These are phyloP conservation scores for Megaptera novaeangliae DNA, from an alignment of 2,113 vertebrate genomes.

Conservation along the genomic window DNA sequence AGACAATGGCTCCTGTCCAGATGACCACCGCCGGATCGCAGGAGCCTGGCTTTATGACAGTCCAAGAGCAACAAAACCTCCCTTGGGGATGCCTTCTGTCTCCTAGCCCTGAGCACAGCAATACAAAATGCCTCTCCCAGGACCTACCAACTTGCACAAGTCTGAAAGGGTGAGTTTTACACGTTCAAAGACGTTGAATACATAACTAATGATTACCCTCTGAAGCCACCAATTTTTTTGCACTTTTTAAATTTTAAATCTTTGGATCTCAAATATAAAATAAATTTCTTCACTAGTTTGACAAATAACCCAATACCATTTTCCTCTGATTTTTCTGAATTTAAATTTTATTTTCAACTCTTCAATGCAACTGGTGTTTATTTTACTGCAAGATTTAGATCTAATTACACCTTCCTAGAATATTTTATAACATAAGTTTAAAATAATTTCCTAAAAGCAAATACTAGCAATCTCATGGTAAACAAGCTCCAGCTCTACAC, in stretches of 20 bases:
- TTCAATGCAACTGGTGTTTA: background rate
- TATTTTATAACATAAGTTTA: background rate
- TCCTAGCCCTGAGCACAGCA: background rate
- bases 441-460: constrained; percentile 21
- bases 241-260: background rate
- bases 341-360: constrained; percentile 6
- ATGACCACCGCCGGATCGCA: background rate
- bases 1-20: background rate
- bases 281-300: background rate
- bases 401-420: background rate
- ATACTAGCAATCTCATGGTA: background rate
- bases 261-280: background rate
- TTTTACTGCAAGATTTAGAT: background rate
- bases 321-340: constrained; percentile 12
- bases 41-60: background rate
- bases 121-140: background rate
- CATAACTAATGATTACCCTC: background rate
- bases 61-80: background rate
- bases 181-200: background rate
- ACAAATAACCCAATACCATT: background rate
- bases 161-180: background rate
- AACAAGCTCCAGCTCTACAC: background rate
- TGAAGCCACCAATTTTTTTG: background rate
- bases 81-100: background rate
- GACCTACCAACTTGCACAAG: background rate